A percentile compares a stretch with the other conserved stretches of the same genome.
Evolutionary conservation across 2,113 vertebrate genomes (phyloP).

Genomic region (Cygnus atratus): DNA sequence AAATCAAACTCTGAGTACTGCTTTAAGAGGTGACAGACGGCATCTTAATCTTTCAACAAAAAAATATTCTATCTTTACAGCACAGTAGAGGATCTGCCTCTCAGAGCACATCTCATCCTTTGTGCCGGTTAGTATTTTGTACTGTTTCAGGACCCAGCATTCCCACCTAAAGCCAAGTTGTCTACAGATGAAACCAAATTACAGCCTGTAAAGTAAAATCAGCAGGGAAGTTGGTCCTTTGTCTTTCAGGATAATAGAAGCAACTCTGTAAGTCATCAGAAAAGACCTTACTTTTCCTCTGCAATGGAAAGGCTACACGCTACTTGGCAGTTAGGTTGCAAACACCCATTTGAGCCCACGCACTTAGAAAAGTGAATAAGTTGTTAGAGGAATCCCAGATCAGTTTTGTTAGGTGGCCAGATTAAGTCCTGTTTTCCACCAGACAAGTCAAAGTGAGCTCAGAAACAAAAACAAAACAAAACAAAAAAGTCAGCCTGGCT

Average conservation of each 20-base stretch:
- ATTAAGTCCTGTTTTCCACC: neutral
- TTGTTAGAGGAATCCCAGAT: neutral
- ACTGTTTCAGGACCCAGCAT: neutral
- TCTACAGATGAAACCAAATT: neutral
- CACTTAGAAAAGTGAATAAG: neutral
- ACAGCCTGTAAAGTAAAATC: neutral
- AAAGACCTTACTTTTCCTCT: slow-evolving; percentile 67
- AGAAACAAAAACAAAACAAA: neutral
- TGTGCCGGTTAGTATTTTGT: slow-evolving; percentile 51
- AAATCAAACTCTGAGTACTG: slow-evolving; percentile 44
- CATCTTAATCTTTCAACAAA: slow-evolving; percentile 57
- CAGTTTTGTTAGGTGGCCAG: neutral
- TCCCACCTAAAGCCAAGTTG: slow-evolving; percentile 39
- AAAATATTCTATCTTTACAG: neutral
- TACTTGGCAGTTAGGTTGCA: neutral
- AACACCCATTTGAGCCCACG: neutral
- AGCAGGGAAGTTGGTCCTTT: slow-evolving; percentile 54
- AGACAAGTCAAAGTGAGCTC: neutral
- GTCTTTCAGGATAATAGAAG: slow-evolving; percentile 69
- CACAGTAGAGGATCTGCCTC: slow-evolving; percentile 61
- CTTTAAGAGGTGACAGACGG: slow-evolving; percentile 43
- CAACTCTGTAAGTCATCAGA: slow-evolving; percentile 65
- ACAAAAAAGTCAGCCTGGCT: neutral
- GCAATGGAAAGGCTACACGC: slow-evolving; percentile 17
- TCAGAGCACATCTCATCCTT: slow-evolving; percentile 75